phyloP scores from a whole-genome alignment of 1,140 invertebrate genomes.

The Drosophila pruinosa region DNA sequence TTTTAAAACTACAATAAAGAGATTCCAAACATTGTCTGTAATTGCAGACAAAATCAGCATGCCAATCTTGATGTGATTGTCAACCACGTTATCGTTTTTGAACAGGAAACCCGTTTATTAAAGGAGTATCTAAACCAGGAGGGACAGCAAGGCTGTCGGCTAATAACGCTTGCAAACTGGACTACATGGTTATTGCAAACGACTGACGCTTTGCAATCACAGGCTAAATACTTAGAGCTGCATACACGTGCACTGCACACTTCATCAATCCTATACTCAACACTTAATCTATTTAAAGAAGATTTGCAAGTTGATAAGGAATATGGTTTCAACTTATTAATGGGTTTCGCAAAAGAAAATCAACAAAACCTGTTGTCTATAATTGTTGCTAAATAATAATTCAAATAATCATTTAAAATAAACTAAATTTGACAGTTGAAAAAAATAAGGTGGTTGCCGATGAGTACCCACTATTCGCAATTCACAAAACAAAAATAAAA shows the following conservation, averaged over 20 bases:
- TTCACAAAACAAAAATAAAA: constrained; percentile 46
- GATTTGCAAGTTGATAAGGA: constrained; percentile 10
- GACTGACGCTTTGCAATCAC: constrained; percentile 30
- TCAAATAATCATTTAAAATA: background rate
- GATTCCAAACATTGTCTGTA: background rate
- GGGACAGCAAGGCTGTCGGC: background rate
- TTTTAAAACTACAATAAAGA: background rate
- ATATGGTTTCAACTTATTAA: constrained; percentile 12
- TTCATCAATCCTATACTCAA: background rate
- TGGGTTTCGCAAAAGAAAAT: constrained; percentile 4
- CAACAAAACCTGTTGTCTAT: background rate
- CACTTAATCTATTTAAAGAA: constrained; percentile 22
- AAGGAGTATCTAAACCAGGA: background rate
- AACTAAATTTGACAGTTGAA: too few relatives aligned
- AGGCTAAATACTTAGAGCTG: constrained; percentile 38
- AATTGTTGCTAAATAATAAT: background rate
- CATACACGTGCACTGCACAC: constrained; percentile 13
- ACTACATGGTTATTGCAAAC: constrained; percentile 13
- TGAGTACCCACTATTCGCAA: too few relatives aligned
- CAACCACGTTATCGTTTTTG: constrained; percentile 1
- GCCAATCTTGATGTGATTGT: constrained; percentile 9
- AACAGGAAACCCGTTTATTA: background rate
- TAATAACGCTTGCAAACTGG: background rate
- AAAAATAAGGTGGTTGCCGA: too few relatives aligned
- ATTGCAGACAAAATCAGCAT: constrained; percentile 11